Evolutionary conservation across 92 coral and sea anemone genomes (phyloP).

Genomic region (Porites lobata): DNA sequence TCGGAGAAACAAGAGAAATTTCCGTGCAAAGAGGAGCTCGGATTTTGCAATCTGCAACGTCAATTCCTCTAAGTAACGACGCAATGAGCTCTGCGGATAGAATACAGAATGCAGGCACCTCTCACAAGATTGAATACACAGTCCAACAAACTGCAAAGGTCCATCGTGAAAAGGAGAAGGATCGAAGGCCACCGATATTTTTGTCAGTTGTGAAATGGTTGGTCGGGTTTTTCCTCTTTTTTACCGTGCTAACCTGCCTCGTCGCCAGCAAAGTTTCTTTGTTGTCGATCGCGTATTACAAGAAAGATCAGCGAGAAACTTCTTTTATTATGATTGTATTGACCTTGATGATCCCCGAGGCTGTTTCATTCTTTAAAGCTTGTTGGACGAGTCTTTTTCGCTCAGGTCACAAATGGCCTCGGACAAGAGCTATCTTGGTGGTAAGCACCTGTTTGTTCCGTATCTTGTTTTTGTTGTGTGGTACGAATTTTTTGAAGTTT

Average conservation of each 20-base stretch:
- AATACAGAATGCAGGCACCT: not conserved
- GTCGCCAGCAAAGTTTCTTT: conserved; percentile 89
- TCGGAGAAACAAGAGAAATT: not conserved
- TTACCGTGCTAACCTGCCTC: conserved; percentile 76
- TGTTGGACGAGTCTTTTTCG: conserved; percentile 68
- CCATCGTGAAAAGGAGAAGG: conserved; percentile 60
- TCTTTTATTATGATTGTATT: conserved; percentile 85
- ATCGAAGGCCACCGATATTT: conserved; percentile 80
- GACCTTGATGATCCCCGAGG: conserved; percentile 86
- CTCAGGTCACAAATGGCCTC: conserved; percentile 82
- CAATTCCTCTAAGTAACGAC: not conserved
- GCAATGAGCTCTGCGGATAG: conserved; percentile 22
- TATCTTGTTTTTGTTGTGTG: not conserved
- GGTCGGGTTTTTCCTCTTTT: conserved; percentile 72
- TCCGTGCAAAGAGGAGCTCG: not conserved
- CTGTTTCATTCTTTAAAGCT: conserved; percentile 61
- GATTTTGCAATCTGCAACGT: not conserved
- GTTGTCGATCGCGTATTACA: conserved; percentile 59
- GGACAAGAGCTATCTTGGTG: conserved; percentile 70
- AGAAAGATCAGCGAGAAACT: conserved; percentile 54
- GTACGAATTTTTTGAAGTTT: too few species aligned
- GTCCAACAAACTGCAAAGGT: conserved; percentile 74
- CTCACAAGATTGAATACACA: conserved; percentile 41
- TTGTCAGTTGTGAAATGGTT: conserved; percentile 75
- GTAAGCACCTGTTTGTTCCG: conserved; percentile 54